Conservation (phyloP, 2,797 vertebrate species). For the Cetoscarus ocellatus region DNA sequence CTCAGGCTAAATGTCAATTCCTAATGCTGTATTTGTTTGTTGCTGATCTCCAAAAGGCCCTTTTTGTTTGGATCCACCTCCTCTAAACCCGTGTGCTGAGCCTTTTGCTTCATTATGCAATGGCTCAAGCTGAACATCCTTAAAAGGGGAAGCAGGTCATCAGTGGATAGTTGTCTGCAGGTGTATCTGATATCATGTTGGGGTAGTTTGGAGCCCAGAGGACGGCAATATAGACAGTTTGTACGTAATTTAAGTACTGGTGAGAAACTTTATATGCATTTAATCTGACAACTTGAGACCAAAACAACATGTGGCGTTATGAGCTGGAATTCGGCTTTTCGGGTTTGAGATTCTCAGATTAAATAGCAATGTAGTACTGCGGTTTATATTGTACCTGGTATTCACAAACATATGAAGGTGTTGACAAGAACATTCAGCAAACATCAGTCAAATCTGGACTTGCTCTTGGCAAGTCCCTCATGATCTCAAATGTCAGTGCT, state of each 20-base stretch:
- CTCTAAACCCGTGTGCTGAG: neutral
- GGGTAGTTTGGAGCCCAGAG: conserved; percentile 11
- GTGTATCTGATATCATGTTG: conserved; percentile 40
- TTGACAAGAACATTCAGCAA: conserved; percentile 36
- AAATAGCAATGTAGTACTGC: too few species aligned
- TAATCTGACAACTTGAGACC: neutral
- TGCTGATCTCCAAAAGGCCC: too few species aligned
- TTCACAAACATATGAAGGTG: conserved; percentile 16
- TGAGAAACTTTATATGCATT: conserved; percentile 4
- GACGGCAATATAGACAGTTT: neutral
- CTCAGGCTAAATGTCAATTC: too few species aligned
- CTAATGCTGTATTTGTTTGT: too few species aligned
- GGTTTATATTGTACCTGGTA: conserved; percentile 3
- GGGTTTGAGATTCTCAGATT: too few species aligned
- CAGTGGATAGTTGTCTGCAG: conserved; percentile 35
- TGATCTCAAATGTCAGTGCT: conserved; percentile 61
- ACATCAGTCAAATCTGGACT: conserved; percentile 40
- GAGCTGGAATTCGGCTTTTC: neutral
- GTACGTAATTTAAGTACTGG: neutral
- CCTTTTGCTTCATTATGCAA: conserved; percentile 33
- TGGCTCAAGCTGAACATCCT: conserved; percentile 13
- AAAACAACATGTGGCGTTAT: neutral
- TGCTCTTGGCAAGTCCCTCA: conserved; percentile 20
- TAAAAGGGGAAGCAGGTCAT: conserved; percentile 37
- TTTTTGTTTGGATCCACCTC: neutral